These are phyloP conservation scores for Cheilinus undulatus DNA, from an alignment of 2,113 vertebrate genomes.

Conservation along the genomic window DNA sequence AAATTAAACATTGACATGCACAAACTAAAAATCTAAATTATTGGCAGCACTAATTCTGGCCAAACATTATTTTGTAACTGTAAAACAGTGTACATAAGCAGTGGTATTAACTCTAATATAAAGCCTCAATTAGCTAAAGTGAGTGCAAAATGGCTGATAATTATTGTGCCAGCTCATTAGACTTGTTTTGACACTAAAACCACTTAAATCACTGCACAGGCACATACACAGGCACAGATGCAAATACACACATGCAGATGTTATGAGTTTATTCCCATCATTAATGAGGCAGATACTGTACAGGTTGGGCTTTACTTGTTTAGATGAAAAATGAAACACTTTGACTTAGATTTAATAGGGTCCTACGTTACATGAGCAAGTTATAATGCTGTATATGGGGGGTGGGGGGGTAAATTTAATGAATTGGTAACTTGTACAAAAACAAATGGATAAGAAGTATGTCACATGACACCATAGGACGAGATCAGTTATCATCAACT, in stretches of 20 bases:
- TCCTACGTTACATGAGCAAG: slow-evolving; percentile 39
- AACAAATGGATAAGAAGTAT: slow-evolving; percentile 18
- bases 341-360: slow-evolving; percentile 67
- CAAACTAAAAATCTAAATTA: slow-evolving; percentile 75
- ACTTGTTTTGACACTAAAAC: slow-evolving; percentile 78
- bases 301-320: slow-evolving; percentile 75
- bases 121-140: slow-evolving; percentile 73
- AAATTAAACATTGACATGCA: slow-evolving; percentile 70
- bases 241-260: slow-evolving; percentile 71
- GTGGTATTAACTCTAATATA: slow-evolving; percentile 71
- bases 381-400: slow-evolving; percentile 28
- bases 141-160: slow-evolving; percentile 79
- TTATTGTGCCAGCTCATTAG: slow-evolving; percentile 79
- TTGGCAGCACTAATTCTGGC: slow-evolving; percentile 50
- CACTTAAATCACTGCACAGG: slow-evolving; percentile 71
- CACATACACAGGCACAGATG: slow-evolving; percentile 62
- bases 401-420: slow-evolving; percentile 10
- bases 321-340: slow-evolving; percentile 63
- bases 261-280: slow-evolving; percentile 73
- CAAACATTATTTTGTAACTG: slow-evolving; percentile 61
- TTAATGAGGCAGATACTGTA: slow-evolving; percentile 78
- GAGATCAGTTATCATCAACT: too few relatives aligned
- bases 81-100: slow-evolving; percentile 54
- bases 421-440: slow-evolving; percentile 19
- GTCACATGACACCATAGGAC: too few relatives aligned